These are phyloP conservation scores for Galagoides demidoff DNA, from an alignment of 2,797 vertebrate species.

Conservation along the genomic window DNA sequence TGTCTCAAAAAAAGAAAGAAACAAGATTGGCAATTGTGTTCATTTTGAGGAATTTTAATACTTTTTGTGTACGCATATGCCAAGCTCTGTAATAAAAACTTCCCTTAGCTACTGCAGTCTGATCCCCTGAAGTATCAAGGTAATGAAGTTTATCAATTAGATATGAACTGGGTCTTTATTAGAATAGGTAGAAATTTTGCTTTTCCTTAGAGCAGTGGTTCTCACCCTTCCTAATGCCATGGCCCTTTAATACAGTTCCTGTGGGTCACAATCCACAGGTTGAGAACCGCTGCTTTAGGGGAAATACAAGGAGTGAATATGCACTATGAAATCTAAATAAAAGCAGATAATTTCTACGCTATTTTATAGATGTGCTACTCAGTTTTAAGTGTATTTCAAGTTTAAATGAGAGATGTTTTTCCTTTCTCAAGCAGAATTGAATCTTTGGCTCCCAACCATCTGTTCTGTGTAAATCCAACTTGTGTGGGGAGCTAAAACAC, in stretches of 20 bases:
- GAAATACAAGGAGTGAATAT: neutral
- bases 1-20: no score
- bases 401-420: neutral
- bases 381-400: neutral
- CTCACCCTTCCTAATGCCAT: no score
- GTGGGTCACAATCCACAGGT: no score
- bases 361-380: neutral
- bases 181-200: neutral
- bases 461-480: neutral
- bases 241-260: no score
- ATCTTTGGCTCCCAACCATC: neutral
- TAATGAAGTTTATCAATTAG: neutral
- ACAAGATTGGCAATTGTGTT: neutral
- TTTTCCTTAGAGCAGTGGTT: neutral
- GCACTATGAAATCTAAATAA: neutral
- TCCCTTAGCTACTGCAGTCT: neutral
- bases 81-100: neutral
- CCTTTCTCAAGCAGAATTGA: slow-evolving; percentile 16
- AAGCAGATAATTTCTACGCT: neutral
- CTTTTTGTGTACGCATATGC: neutral
- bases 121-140: neutral
- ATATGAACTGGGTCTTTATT: neutral
- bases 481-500: neutral
- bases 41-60: slow-evolving; percentile 22
- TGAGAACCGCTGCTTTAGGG: neutral